Conservation (phyloP, 2,797 vertebrate genomes). For the Eulemur rubriventer region DNA sequence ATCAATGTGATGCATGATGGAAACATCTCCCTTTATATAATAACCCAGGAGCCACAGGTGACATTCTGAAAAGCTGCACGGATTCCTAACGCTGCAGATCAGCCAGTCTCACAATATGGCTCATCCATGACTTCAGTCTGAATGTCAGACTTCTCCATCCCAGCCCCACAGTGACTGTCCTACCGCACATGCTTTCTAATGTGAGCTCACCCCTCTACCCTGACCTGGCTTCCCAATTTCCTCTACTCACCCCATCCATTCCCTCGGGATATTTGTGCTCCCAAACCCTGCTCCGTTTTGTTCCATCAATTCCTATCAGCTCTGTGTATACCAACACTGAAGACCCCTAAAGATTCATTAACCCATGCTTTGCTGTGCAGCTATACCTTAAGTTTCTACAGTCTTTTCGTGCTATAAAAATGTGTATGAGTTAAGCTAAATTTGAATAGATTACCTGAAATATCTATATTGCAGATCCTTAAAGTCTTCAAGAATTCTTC, state of each 20-base stretch:
- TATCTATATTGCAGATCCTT: background rate
- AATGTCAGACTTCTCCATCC: background rate
- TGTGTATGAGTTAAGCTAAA: background rate
- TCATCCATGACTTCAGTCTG: background rate
- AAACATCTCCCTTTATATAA: background rate
- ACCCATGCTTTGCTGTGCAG: background rate
- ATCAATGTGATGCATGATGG: background rate
- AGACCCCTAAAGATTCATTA: background rate
- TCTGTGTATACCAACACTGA: background rate
- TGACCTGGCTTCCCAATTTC: background rate
- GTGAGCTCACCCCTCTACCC: background rate
- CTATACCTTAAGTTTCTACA: background rate
- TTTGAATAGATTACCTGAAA: background rate
- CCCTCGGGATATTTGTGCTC: background rate
- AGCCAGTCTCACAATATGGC: background rate
- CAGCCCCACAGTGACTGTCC: background rate
- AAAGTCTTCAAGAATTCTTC: background rate
- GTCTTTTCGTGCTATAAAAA: background rate
- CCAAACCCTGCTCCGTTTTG: background rate
- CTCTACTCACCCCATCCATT: background rate
- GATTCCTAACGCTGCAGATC: background rate
- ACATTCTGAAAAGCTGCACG: background rate
- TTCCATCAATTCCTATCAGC: background rate
- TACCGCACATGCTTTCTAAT: rapidly evolving
- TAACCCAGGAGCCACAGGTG: background rate